Evolutionary conservation across 1,140 invertebrate species (phyloP).

Genomic region (Phthorimaea operculella): DNA sequence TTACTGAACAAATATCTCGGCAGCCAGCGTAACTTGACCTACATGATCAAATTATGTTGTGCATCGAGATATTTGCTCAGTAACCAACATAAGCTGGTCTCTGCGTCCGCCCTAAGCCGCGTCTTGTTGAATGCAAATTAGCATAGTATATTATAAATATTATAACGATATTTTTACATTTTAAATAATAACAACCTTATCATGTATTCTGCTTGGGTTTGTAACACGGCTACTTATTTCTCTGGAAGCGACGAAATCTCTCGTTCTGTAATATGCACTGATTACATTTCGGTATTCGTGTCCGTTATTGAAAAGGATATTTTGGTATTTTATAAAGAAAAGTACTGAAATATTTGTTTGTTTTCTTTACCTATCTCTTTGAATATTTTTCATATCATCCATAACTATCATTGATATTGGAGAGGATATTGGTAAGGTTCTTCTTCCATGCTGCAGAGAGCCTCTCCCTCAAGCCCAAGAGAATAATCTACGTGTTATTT

Average conservation of each 20-base stretch:
- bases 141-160: constrained; percentile 5
- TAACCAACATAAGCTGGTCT: too few relatives aligned
- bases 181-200: constrained; percentile 13
- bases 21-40: too few relatives aligned
- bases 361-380: constrained; percentile 20
- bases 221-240: constrained; percentile 14
- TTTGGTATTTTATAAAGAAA: constrained; percentile 58
- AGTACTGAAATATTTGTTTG: constrained; percentile 26
- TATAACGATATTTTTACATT: constrained; percentile 18
- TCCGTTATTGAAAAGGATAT: constrained; percentile 35
- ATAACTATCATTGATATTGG: too few relatives aligned
- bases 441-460: too few relatives aligned
- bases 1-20: too few relatives aligned
- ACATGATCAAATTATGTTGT: too few relatives aligned
- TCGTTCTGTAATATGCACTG: constrained; percentile 21
- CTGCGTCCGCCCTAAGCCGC: neutral
- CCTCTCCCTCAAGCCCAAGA: too few relatives aligned
- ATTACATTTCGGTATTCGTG: constrained; percentile 33
- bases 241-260: constrained; percentile 5
- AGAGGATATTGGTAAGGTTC: too few relatives aligned
- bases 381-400: too few relatives aligned
- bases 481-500: too few relatives aligned
- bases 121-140: constrained; percentile 5
- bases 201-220: constrained; percentile 25
- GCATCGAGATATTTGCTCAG: too few relatives aligned